Base-by-base conservation (phyloP, 2,888 invertebrate genomes). In the Belgica antarctica region DNA sequence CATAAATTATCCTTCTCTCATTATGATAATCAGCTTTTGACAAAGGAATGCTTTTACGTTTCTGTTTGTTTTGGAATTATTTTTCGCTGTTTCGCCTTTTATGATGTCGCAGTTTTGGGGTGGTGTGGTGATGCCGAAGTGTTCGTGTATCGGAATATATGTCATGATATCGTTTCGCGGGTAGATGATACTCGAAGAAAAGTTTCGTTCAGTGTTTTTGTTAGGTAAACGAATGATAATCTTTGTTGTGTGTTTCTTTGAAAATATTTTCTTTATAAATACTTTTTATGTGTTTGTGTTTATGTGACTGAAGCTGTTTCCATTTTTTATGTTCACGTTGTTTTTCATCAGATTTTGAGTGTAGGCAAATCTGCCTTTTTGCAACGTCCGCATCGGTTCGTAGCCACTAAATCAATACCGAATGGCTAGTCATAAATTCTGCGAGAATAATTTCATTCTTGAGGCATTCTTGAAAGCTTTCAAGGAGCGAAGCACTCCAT, bases 1-100 rank as follows among this genome's bases (percentile, higher is more conserved):
- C 47, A 65, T 65, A 65, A 65, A 65, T 65, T 65, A 65, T 65
- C 65, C 65, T n/a, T 41, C 65, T 65, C 65, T 65, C 27, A 59
- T 65, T 19, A 65, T 46, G 46, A 65, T 65, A 46, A 47, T 65
- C 65, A 65, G 47, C 65, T 27, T 27, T 65, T 22, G 52, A 52
- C 52, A 52, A 52, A 19, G 52, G 22, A 52, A 52, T 22, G 5
- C 3, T 4, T 52, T 22, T 52, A 17, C 52, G 52, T 17, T 31
- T 12, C 5, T 31, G 5, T 31, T 52, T n/a, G 17, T 22, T 52
- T 17, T 52, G 22, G 15, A 41, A 41, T 52, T 52, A 19, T 17
- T 17, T 52, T 41, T 41, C 22, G 52, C 5, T 52, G 52, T 52
- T 19, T 52, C 52, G 17, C 52, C 52, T 22, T 52, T 2, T 17